Evolutionary conservation across 2,888 invertebrate species (phyloP).

Genomic region (Yponomeuta evonymella): DNA sequence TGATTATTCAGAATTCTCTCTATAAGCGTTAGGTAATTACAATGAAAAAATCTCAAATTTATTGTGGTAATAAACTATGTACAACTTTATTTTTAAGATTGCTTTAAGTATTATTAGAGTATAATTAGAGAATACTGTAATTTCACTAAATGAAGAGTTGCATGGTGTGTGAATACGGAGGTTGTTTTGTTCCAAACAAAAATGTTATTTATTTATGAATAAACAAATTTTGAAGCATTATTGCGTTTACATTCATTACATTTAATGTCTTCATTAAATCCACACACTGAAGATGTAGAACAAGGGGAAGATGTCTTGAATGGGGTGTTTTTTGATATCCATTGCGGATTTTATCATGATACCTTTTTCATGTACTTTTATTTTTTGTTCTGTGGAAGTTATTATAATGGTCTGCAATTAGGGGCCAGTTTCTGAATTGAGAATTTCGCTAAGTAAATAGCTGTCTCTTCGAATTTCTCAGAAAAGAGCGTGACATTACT

Average conservation of each 20-base stretch:
- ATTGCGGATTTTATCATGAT: no score
- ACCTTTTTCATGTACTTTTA: no score
- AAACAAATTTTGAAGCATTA: slow-evolving; percentile 71
- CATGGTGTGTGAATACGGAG: slow-evolving; percentile 73
- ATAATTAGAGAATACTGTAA: slow-evolving; percentile 71
- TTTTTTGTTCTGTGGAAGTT: no score
- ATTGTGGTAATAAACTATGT: slow-evolving; percentile 72
- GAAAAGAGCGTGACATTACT: no score
- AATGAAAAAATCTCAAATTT: slow-evolving; percentile 70
- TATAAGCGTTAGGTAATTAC: slow-evolving; percentile 53
- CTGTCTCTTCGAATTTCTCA: no score
- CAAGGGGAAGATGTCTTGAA: no score
- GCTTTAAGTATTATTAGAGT: slow-evolving; percentile 75
- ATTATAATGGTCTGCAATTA: no score
- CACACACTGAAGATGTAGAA: no score
- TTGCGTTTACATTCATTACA: slow-evolving; percentile 1
- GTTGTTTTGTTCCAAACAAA: slow-evolving; percentile 76
- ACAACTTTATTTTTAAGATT: slow-evolving; percentile 70
- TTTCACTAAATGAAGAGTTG: slow-evolving; percentile 67
- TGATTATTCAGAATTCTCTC: slow-evolving; percentile 59
- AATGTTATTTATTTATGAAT: slow-evolving; percentile 76
- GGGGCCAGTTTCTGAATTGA: no score
- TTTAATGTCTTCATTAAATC: neutral
- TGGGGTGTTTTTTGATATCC: no score
- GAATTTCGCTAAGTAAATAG: no score